Percentiles rank a stretch among this genome's conserved stretches.
Conservation (phyloP, 2,113 vertebrate species). For the Saimiri boliviensis region DNA sequence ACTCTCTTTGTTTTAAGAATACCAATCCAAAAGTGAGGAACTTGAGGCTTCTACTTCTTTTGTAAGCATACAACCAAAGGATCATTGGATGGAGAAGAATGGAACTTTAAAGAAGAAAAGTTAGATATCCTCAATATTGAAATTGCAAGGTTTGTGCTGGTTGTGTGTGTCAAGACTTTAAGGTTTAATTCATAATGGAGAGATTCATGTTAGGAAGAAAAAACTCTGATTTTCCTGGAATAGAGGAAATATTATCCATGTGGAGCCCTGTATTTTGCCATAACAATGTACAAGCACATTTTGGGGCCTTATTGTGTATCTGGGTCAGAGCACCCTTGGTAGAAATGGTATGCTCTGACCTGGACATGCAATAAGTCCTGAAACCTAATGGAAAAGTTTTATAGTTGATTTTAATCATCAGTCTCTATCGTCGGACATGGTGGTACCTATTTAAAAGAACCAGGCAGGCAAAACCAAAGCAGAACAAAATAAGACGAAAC, state of each 20-base stretch:
- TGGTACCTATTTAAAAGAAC: background rate
- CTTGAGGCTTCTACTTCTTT: background rate
- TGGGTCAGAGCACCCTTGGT: background rate
- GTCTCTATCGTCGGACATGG: background rate
- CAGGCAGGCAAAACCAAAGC: background rate
- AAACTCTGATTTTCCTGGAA: background rate
- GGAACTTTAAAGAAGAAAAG: background rate
- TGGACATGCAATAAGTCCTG: background rate
- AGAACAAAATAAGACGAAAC: background rate
- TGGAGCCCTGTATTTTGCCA: background rate
- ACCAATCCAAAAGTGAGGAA: background rate
- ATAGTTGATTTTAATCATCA: background rate
- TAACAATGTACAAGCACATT: background rate
- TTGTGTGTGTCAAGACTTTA: background rate
- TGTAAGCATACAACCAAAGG: background rate
- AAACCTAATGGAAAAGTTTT: background rate
- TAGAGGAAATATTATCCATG: background rate
- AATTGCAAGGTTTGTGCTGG: background rate
- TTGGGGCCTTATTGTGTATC: too few relatives aligned
- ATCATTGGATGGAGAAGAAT: background rate
- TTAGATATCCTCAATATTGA: background rate
- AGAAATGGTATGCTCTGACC: background rate
- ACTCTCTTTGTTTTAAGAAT: background rate
- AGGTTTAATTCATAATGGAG: background rate
- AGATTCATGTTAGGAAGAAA: background rate